Evolutionary conservation across 2,113 vertebrate genomes (phyloP).

Genomic region (Nesoenas mayeri): DNA sequence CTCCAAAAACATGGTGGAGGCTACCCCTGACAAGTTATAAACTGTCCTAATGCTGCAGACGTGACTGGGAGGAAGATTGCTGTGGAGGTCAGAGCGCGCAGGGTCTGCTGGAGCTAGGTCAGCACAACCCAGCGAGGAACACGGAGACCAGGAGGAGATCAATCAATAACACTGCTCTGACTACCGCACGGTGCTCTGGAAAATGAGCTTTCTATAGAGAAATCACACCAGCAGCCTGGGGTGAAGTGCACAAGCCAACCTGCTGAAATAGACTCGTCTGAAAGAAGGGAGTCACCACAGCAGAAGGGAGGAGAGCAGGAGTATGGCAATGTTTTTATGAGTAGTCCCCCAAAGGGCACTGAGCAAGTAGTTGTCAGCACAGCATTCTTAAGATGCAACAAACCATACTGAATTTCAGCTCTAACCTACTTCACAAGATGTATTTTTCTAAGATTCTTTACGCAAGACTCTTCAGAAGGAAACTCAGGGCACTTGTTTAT

Average conservation of each 20-base stretch:
- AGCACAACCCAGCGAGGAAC: neutral
- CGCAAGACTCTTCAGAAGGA: neutral
- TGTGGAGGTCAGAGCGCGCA: neutral
- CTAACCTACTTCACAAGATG: neutral
- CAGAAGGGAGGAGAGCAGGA: accelerated
- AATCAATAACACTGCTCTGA: neutral
- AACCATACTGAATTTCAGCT: neutral
- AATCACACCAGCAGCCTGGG: neutral
- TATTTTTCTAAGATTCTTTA: neutral
- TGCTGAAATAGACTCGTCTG: neutral
- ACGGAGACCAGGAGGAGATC: neutral
- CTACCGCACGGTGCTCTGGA: accelerated
- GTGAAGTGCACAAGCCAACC: neutral
- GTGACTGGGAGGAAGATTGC: neutral
- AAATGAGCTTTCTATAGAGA: neutral
- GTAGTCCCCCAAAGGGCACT: neutral
- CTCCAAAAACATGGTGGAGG: neutral
- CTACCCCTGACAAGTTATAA: neutral
- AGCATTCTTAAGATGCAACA: neutral
- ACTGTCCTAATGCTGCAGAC: neutral
- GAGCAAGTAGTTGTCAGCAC: neutral
- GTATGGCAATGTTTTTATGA: neutral
- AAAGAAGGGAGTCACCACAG: neutral
- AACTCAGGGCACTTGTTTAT: neutral
- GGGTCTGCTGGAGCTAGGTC: neutral